Conservation (phyloP, 2,797 vertebrate genomes). For the Chaenodraco wilsoni region DNA sequence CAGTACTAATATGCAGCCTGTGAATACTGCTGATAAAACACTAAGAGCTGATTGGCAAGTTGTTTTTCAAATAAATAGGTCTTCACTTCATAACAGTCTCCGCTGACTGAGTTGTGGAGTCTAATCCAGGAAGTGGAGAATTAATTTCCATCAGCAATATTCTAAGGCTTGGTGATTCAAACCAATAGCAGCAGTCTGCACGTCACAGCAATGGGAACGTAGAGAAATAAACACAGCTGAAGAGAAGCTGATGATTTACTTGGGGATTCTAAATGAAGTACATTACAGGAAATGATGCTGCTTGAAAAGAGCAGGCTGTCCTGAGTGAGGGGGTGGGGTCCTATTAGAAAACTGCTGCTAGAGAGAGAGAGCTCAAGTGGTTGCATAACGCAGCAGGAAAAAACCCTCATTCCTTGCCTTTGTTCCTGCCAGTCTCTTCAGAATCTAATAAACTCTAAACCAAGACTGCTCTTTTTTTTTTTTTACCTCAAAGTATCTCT, state of each 20-base stretch:
- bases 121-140: slow-evolving; percentile 62
- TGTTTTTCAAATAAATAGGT: slow-evolving; percentile 27
- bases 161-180: slow-evolving; percentile 68
- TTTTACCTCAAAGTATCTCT: slow-evolving; percentile 71
- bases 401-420: slow-evolving; percentile 79
- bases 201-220: slow-evolving; percentile 49
- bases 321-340: slow-evolving; percentile 80
- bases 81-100: slow-evolving; percentile 58
- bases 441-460: slow-evolving; percentile 80
- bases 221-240: slow-evolving; percentile 72
- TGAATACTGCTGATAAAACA: slow-evolving; percentile 48
- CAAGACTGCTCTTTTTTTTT: slow-evolving; percentile 72
- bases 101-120: slow-evolving; percentile 53
- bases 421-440: slow-evolving; percentile 78
- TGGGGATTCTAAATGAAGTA: slow-evolving; percentile 80
- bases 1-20: slow-evolving; percentile 49
- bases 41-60: slow-evolving; percentile 32
- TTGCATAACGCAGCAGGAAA: slow-evolving; percentile 80
- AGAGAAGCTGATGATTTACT: slow-evolving; percentile 75
- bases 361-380: slow-evolving; percentile 74
- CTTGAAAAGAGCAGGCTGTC: slow-evolving; percentile 82
- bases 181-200: slow-evolving; percentile 63
- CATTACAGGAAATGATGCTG: slow-evolving; percentile 84
- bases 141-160: slow-evolving; percentile 71
- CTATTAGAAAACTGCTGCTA: slow-evolving; percentile 79